Base-by-base conservation (phyloP, 2,888 invertebrate genomes). In the Acleris laterana region DNA sequence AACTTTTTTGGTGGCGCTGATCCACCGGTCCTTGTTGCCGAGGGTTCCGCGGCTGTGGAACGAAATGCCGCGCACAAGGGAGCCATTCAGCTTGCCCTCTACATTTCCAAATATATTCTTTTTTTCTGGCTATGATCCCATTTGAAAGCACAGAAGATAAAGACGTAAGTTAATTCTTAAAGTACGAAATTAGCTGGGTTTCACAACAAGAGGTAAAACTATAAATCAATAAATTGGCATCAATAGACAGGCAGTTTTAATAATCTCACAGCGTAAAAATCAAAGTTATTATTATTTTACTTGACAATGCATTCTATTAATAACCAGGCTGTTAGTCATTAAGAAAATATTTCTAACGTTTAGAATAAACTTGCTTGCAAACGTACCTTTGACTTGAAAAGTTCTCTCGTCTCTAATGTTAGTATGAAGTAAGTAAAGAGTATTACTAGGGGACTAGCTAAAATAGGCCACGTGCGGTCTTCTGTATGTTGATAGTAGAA, bases 351-450 rank as follows among this genome's bases (percentile, higher is more conserved):
- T 50, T 13, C 46, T 28, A 56, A 55, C 63, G 52, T 63, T 63
- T 63, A 55, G 38, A 46, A 62, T 32, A 32, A 9, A 59, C 5
- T 22, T 17, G 32, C 42, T 17, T 57, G 59, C 59, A 32, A 56
- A 88, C 95, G 93, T 94, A 97, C 97, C 95, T 96, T 95, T 50
- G 96, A 95, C 76, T 95, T 95, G 70, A 96, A 94, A 48, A 97
- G 93, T 81, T 95, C 95, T 76, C 95, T 94, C 3, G 96, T 95
- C 84, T 97, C 96, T 72, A 97, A 89, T 5, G 96, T 96, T 66
- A 98, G 90, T 32, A 97, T 90, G 86, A 96, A 97, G 89, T 97
- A 99, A 7, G 98, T 95, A 79, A 96, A 91, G 49, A 98, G 94
- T 67, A 99, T 94, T 59, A 96, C 94, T 63, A 97, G 90, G 0